Evolutionary conservation across 92 coral and sea anemone species (phyloP).

Genomic region (Umimayanthus kanabou): DNA sequence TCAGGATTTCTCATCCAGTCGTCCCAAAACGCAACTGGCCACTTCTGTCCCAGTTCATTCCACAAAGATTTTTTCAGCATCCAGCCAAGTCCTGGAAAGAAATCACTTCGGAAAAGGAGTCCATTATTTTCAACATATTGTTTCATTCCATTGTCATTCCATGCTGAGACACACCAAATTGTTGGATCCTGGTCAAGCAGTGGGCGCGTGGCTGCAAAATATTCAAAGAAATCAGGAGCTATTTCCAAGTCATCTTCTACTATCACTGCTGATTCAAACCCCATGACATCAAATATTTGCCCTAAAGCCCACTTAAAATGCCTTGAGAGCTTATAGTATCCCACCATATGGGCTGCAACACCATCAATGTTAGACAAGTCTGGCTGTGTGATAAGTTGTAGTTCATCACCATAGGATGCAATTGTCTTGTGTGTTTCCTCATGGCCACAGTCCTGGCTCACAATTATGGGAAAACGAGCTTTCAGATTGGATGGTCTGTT

Average conservation of each 20-base stretch:
- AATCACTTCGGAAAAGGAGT: constrained; percentile 86
- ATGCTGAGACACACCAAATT: constrained; percentile 97
- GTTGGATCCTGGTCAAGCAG: constrained; percentile 81
- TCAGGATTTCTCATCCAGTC: constrained; percentile 96
- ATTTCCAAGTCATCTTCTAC: constrained; percentile 93
- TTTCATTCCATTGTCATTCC: constrained; percentile 94
- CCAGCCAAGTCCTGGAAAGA: constrained; percentile 96
- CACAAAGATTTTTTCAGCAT: constrained; percentile 76
- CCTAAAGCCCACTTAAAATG: constrained; percentile 94
- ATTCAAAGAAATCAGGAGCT: constrained; percentile 92
- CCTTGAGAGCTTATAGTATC: constrained; percentile 87
- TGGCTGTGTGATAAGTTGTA: constrained; percentile 75
- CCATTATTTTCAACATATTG: constrained; percentile 72
- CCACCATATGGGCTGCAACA: constrained; percentile 61
- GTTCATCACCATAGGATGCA: constrained; percentile 53
- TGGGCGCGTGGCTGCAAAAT: constrained; percentile 82
- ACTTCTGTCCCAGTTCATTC: constrained; percentile 76
- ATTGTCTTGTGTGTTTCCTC: constrained; percentile 67
- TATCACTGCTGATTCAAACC: constrained; percentile 76
- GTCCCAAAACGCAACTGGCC: constrained; percentile 97
- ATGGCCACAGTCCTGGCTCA: constrained; percentile 94
- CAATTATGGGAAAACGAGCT: constrained; percentile 72
- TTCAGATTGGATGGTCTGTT: constrained; percentile 57
- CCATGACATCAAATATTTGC: constrained; percentile 82
- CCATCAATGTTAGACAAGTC: constrained; percentile 71